Percentiles rank a stretch among this genome's conserved stretches.
Conservation (phyloP, 2,888 invertebrate species). For the Bursaphelenchus okinawaensis region DNA sequence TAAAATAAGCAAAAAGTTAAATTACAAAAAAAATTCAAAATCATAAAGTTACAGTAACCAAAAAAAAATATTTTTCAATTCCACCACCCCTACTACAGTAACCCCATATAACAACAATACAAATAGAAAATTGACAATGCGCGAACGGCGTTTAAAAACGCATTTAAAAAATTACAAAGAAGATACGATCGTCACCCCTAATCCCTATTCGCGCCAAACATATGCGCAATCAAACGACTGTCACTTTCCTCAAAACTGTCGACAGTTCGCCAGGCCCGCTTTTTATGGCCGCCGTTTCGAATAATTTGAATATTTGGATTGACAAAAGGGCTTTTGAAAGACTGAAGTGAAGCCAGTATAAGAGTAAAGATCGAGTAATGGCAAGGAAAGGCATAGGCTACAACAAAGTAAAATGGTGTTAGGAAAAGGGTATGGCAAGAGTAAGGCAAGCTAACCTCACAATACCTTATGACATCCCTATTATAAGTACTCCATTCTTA, state of each 20-base stretch:
- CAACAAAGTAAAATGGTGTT: not conserved
- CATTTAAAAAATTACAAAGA: too few species aligned
- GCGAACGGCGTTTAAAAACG: too few species aligned
- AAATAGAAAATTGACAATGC: not conserved
- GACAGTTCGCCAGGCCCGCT: not conserved
- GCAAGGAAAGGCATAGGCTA: not conserved
- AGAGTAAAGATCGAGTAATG: not conserved
- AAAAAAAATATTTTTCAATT: too few species aligned
- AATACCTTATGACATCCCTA: too few species aligned
- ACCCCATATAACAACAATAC: not conserved
- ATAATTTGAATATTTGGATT: not conserved
- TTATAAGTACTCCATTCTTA: too few species aligned
- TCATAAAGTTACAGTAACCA: not conserved
- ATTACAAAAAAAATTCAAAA: not conserved
- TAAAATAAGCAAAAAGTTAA: not conserved
- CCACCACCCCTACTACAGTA: too few species aligned
- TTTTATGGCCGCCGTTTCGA: not conserved
- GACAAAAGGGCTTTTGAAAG: not conserved
- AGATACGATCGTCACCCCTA: not conserved
- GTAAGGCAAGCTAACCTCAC: too few species aligned
- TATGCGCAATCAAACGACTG: not conserved
- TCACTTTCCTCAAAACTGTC: not conserved
- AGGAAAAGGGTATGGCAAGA: too few species aligned
- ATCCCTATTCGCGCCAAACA: not conserved
- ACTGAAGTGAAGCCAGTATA: not conserved